Conservation (phyloP, 35 echinoderm and acorn worm species). For the Eucidaris tribuloides region DNA sequence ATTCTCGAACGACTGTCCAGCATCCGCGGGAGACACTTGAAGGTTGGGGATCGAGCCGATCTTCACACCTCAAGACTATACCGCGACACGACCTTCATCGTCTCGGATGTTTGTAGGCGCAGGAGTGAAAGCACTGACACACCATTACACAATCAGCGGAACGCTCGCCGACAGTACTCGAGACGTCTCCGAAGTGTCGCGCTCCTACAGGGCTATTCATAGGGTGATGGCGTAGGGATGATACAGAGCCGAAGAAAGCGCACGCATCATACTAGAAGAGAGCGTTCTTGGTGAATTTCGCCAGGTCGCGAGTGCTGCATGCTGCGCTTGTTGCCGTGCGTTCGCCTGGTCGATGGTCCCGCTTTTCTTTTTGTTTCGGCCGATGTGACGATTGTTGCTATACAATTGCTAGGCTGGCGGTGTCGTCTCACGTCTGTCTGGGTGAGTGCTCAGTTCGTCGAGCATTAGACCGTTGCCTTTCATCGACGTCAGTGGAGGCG, state of each 20-base stretch:
- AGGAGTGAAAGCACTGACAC: constrained; percentile 73
- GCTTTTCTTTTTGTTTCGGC: neutral
- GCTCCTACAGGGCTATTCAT: constrained; percentile 32
- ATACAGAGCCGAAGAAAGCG: constrained; percentile 66
- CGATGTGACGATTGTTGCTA: neutral
- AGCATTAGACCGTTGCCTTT: constrained; percentile 12
- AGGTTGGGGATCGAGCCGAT: constrained; percentile 67
- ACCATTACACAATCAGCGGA: constrained; percentile 50
- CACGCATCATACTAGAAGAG: constrained; percentile 65
- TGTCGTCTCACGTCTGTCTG: neutral
- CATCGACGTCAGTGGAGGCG: neutral
- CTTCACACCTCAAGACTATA: constrained; percentile 53
- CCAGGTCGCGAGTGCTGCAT: constrained; percentile 52
- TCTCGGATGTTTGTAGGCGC: constrained; percentile 71
- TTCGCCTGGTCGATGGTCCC: neutral
- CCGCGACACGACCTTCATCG: constrained; percentile 71
- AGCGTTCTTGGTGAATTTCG: constrained; percentile 87
- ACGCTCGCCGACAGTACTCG: constrained; percentile 50
- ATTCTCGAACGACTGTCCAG: too few relatives aligned
- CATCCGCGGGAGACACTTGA: constrained; percentile 21
- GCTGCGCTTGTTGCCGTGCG: neutral
- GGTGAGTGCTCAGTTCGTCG: neutral
- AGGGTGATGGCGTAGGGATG: constrained; percentile 56
- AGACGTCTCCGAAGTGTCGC: constrained; percentile 21
- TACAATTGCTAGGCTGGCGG: neutral